Base-by-base conservation (phyloP, 2,888 invertebrate genomes). In the Mesoligia furuncula region DNA sequence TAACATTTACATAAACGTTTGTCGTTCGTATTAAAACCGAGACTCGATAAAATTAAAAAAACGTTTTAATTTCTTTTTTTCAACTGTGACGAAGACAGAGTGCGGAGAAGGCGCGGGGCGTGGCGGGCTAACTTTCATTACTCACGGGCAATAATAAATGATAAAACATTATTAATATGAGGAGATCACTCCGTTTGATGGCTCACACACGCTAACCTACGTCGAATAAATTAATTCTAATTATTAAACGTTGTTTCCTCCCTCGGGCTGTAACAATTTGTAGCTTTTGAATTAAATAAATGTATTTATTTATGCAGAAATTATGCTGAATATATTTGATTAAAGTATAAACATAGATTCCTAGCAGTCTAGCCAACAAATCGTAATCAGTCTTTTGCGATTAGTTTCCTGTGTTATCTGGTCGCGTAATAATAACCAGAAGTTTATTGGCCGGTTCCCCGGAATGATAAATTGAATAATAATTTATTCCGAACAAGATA, bases 111-210 rank as follows among this genome's bases (percentile, higher is more conserved):
- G 93, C 92, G 93, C 93, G 93, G 95, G 96, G 96, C 96, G 96
- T 95, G 96, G 93, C 94, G 85, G 94, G 91, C 93, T 94, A 94
- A 96, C 94, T 96, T 96, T 95, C 96, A 96, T 96, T 96, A 96
- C 96, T 96, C 96, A 96, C 91, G 90, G 91, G 92, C 92, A 91
- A 93, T 96, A 95, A 96, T 96, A 96, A 96, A 96, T 96, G 96
- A 96, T 96, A 96, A 96, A 95, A 96, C 96, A 96, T 96, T 96
- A 96, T 96, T 96, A 96, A 96, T 96, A 95, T 93, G 93, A 91
- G 89, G 93, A 93, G 95, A 96, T 96, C 95, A 94, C 91, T 91
- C 92, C 92, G 91, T 93, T 91, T 94, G 95, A 95, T 94, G 95
- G 93, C 93, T 92, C 93, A 92, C 92, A 92, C 91, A 91, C 90